A percentile compares a stretch with the other conserved stretches of the same genome.
phyloP scores from a whole-genome alignment of 37 sponge, comb jelly and placozoan genomes.

The Cliona cf. orientalis region DNA sequence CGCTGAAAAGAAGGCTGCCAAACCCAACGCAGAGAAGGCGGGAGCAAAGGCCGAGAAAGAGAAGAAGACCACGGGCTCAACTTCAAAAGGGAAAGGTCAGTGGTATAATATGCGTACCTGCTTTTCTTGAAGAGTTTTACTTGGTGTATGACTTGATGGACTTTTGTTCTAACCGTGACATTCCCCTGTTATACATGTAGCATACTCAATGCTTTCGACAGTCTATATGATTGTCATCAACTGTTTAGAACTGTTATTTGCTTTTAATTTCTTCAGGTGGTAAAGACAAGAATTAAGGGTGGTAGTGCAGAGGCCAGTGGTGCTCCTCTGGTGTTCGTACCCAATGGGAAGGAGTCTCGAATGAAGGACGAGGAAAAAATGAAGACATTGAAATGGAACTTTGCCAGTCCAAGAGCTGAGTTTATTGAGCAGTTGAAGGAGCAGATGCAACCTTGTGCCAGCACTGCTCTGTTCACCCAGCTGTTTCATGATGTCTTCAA shows the following conservation, averaged over 20 bases:
- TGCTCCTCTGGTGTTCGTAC: slow-evolving; percentile 43
- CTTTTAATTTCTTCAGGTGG: not conserved
- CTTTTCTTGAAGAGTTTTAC: not conserved
- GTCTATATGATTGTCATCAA: too few species aligned
- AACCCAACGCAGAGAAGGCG: slow-evolving; percentile 12
- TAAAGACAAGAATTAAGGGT: too few species aligned
- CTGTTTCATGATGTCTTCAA: slow-evolving; percentile 93
- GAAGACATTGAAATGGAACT: slow-evolving; percentile 90
- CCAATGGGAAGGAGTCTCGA: slow-evolving; percentile 64
- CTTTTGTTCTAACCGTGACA: too few species aligned
- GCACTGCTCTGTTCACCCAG: slow-evolving; percentile 56
- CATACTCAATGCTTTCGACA: too few species aligned
- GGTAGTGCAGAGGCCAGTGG: slow-evolving; percentile 20
- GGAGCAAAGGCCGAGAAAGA: too few species aligned
- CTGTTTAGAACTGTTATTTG: too few species aligned
- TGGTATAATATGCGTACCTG: not conserved
- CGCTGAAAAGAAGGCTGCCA: slow-evolving; percentile 1
- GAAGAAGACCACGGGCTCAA: too few species aligned
- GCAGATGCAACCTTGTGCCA: slow-evolving; percentile 82
- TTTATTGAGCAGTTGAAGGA: slow-evolving; percentile 90
- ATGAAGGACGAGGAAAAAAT: slow-evolving; percentile 78
- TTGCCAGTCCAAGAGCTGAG: slow-evolving; percentile 83
- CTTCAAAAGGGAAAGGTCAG: not conserved
- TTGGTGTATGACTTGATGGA: too few species aligned
- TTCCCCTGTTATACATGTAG: too few species aligned